phyloP scores from a whole-genome alignment of 2,888 invertebrate species.

The Craniophora ligustri region DNA sequence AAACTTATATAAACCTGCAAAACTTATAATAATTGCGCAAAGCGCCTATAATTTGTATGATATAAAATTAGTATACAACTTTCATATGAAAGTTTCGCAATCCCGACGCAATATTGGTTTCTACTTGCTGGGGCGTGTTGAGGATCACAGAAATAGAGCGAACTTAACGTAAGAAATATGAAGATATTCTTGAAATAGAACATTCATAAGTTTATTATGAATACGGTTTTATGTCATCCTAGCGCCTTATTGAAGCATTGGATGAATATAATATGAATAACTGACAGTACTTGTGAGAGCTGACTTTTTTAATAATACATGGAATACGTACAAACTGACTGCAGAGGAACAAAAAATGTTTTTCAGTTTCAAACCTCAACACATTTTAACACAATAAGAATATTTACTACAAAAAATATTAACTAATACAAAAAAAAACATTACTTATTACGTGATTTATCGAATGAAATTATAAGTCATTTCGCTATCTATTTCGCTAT shows the following conservation, averaged over 20 bases:
- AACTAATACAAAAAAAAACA: no score
- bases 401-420: no score
- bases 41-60: neutral
- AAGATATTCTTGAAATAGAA: slow-evolving; percentile 12
- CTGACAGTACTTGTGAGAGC: neutral
- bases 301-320: neutral
- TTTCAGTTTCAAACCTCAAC: no score
- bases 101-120: slow-evolving; percentile 65
- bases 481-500: no score
- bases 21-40: neutral
- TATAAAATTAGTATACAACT: slow-evolving; percentile 63
- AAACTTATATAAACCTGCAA: no score
- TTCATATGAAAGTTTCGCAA: slow-evolving; percentile 65
- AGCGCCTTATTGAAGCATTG: neutral
- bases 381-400: no score
- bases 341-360: no score
- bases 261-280: neutral
- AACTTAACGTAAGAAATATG: slow-evolving; percentile 40
- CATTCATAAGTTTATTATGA: neutral
- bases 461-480: no score
- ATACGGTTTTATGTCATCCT: neutral
- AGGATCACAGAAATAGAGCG: slow-evolving; percentile 59
- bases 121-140: slow-evolving; percentile 50
- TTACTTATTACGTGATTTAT: no score
- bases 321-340: neutral